These are phyloP conservation scores for Oegoconia quadripuncta DNA, from an alignment of 2,888 invertebrate species.

Conservation along the genomic window DNA sequence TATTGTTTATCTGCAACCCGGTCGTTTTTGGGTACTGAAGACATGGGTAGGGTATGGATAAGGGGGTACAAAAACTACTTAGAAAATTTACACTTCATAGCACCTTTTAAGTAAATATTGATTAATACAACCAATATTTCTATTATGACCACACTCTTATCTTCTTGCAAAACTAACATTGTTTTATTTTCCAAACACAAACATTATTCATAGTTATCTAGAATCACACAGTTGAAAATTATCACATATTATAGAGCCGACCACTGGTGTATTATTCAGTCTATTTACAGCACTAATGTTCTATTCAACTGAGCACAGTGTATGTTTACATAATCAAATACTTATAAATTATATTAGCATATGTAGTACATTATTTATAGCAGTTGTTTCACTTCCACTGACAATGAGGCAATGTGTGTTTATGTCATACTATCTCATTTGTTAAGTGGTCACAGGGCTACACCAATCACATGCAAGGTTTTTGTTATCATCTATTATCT, in stretches of 20 bases:
- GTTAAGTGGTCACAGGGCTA: slow-evolving; percentile 39
- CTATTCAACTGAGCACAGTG: slow-evolving; percentile 2
- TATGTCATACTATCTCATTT: slow-evolving; percentile 71
- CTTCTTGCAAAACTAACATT: too few species aligned
- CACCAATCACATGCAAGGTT: slow-evolving; percentile 59
- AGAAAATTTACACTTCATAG: too few species aligned
- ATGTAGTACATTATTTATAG: slow-evolving; percentile 47
- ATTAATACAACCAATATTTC: too few species aligned
- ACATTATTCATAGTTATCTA: slow-evolving; percentile 4
- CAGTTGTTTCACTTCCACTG: slow-evolving; percentile 53
- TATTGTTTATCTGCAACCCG: too few species aligned
- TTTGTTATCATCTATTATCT: slow-evolving; percentile 45
- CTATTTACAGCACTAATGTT: not conserved
- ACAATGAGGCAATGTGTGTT: slow-evolving; percentile 67
- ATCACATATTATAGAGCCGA: not conserved
- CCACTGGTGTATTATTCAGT: not conserved
- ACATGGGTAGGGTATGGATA: too few species aligned
- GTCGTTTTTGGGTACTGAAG: too few species aligned
- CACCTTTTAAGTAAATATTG: too few species aligned
- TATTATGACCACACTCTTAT: too few species aligned
- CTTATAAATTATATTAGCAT: slow-evolving; percentile 7
- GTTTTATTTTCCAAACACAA: not conserved
- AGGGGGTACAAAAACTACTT: too few species aligned
- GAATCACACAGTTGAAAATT: not conserved
- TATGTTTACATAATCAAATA: slow-evolving; percentile 11